Evolutionary conservation across 2,888 invertebrate species (phyloP), one percentile per base, ranked within the genome.

Genomic region (Sphaerophoria taeniata): DNA sequence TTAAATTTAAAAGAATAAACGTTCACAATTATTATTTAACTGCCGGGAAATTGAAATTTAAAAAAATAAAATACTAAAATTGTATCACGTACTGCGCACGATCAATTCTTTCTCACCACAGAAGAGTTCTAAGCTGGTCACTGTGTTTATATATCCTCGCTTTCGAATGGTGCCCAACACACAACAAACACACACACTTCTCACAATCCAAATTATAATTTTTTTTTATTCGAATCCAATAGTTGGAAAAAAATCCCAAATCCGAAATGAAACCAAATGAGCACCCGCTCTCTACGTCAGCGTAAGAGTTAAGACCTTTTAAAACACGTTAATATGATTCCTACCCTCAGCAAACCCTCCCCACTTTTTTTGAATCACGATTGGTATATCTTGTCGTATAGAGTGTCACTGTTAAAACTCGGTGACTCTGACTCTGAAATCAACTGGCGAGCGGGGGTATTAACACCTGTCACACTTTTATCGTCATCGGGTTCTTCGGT

Each of bases 131-230:
- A 84, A 76, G 75, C 72, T 76, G 75, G 45, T 43, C 61, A 49
- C 80, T 56, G 75, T 75, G 75, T 24, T 84, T 84, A 76, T 84
- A 84, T 84, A 84, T 84, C 80, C 84, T 84, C 79, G 84, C 60
- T 72, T 75, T 84, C 79, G 75, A 55, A 84, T 75, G 60, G 75
- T 60, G 61, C 84, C 83, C 75, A 60, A 24, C 24, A 24, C 24
- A 24, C 7, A 79, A 61, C 39, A 60, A 31, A 47, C 31, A 70
- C 1, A 7, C n/a, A 53, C 6, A 39, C 63, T 24, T 49, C 49
- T 31, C 43, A 34, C 53, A 24, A 24, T 24, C 14, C 45, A 45
- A 43, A 14, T 39, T 24, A 24, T 24, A 24, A 24, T 24, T 24
- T 24, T 1, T 24, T 24, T 24, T 24, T 24, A 24, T 43, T 53